phyloP scores from a whole-genome alignment of 2,888 invertebrate genomes.

The Hypselothyrea guttata region DNA sequence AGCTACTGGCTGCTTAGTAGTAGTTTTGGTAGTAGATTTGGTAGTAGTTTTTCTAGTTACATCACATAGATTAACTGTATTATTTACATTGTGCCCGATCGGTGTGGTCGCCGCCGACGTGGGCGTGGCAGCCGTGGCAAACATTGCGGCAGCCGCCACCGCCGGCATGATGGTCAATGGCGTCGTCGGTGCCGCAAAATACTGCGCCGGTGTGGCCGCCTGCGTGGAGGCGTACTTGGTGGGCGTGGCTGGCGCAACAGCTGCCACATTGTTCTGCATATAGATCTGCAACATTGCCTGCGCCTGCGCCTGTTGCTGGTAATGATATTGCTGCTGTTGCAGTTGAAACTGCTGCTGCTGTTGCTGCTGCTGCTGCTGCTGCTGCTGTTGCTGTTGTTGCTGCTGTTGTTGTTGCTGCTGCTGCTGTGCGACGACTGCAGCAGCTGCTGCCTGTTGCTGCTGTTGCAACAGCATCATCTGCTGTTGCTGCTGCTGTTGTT shows the following conservation, averaged over 20 bases:
- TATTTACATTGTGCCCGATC: constrained; percentile 81
- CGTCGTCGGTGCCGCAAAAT: constrained; percentile 74
- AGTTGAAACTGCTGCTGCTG: constrained; percentile 70
- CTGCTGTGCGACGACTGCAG: constrained; percentile 60
- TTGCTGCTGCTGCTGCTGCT: constrained; percentile 60
- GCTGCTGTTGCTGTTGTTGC: constrained; percentile 59
- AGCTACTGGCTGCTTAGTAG: constrained; percentile 73
- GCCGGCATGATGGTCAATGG: constrained; percentile 79
- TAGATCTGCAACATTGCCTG: constrained; percentile 81
- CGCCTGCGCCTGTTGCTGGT: constrained; percentile 72
- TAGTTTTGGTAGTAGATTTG: constrained; percentile 71
- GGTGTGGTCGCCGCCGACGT: constrained; percentile 74
- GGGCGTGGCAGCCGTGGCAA: constrained; percentile 73
- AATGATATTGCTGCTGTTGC: constrained; percentile 59
- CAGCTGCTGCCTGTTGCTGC: constrained; percentile 51
- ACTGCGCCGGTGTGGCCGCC: constrained; percentile 55
- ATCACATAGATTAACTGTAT: constrained; percentile 82
- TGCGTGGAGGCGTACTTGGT: constrained; percentile 69
- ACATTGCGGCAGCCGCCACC: constrained; percentile 73
- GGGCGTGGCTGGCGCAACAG: constrained; percentile 72
- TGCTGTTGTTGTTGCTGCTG: constrained; percentile 54
- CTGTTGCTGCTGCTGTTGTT: constrained; percentile 51
- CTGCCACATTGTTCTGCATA: constrained; percentile 79
- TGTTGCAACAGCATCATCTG: constrained; percentile 59
- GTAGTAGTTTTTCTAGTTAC: constrained; percentile 81